phyloP scores from a whole-genome alignment of 2,113 vertebrate genomes.

The Bungarus multicinctus region DNA sequence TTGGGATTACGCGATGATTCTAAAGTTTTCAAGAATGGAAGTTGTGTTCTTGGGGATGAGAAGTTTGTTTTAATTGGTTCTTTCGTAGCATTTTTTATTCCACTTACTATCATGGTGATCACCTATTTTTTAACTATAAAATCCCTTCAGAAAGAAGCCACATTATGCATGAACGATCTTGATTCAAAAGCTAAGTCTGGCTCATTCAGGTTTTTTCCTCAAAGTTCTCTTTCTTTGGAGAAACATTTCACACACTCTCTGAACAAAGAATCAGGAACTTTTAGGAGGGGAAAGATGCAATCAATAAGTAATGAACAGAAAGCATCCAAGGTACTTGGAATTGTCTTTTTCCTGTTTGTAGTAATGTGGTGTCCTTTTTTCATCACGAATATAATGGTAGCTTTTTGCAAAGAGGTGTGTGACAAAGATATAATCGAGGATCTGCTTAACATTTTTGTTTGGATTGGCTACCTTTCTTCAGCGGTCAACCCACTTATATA shows the following conservation, averaged over 20 bases:
- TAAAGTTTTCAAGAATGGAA: slow-evolving; percentile 88
- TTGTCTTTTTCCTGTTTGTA: slow-evolving; percentile 96
- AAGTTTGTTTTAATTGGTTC: slow-evolving; percentile 92
- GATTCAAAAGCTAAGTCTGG: slow-evolving; percentile 84
- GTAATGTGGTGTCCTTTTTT: slow-evolving; percentile 99
- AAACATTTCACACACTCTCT: slow-evolving; percentile 85
- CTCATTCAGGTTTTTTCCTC: slow-evolving; percentile 84
- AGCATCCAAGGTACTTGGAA: slow-evolving; percentile 94
- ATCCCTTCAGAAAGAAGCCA: slow-evolving; percentile 89
- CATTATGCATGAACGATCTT: slow-evolving; percentile 80
- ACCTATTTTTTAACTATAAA: slow-evolving; percentile 94
- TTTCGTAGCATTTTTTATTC: slow-evolving; percentile 94
- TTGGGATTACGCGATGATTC: slow-evolving; percentile 87
- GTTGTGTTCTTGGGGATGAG: slow-evolving; percentile 85
- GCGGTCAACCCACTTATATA: slow-evolving; percentile 95
- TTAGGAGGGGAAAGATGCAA: slow-evolving; percentile 87
- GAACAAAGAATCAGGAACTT: slow-evolving; percentile 70
- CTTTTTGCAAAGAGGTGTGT: slow-evolving; percentile 82
- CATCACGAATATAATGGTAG: slow-evolving; percentile 92
- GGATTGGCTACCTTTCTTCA: slow-evolving; percentile 95
- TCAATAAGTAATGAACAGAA: slow-evolving; percentile 96
- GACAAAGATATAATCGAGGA: slow-evolving; percentile 74
- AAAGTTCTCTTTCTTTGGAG: slow-evolving; percentile 86
- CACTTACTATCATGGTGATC: slow-evolving; percentile 93
- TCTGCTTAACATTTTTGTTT: slow-evolving; percentile 92